A percentile compares a stretch with the other conserved stretches of the same genome.
These are phyloP conservation scores for Dicyrtoma fusca DNA, from an alignment of 2,888 invertebrate genomes.

Conservation along the genomic window DNA sequence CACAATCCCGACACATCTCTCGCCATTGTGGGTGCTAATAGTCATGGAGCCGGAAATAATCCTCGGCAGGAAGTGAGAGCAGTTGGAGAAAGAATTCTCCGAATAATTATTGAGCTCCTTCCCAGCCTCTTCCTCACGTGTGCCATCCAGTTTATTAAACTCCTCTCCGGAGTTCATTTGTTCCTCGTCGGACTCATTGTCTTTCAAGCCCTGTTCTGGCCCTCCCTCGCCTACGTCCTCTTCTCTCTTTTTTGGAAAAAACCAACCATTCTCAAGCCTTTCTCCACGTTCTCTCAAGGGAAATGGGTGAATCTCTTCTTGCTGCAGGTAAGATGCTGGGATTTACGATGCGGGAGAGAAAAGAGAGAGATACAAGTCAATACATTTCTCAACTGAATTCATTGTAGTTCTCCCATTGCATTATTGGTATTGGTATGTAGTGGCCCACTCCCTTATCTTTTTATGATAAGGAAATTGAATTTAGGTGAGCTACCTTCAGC, in stretches of 20 bases:
- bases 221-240: conserved; percentile 34
- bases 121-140: conserved; percentile 34
- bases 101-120: conserved; percentile 27
- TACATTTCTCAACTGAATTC: too few relatives aligned
- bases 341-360: background rate
- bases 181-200: conserved; percentile 38
- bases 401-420: too few relatives aligned
- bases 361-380: too few relatives aligned
- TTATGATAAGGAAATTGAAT: background rate
- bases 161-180: conserved; percentile 35
- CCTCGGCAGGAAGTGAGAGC: background rate
- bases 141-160: conserved; percentile 38
- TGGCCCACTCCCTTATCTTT: background rate
- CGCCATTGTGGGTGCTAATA: too few relatives aligned
- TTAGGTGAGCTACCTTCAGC: too few relatives aligned
- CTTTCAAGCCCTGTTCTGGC: conserved; percentile 45
- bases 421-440: too few relatives aligned
- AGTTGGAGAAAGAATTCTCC: conserved; percentile 25
- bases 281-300: conserved; percentile 1
- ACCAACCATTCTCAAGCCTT: background rate
- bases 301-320: conserved; percentile 15
- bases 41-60: too few relatives aligned
- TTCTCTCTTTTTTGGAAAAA: background rate
- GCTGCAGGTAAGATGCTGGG: background rate
- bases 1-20: too few relatives aligned